Conservation (phyloP, 2,888 invertebrate species). For the Scaptodrosophila latifasciaeformis region DNA sequence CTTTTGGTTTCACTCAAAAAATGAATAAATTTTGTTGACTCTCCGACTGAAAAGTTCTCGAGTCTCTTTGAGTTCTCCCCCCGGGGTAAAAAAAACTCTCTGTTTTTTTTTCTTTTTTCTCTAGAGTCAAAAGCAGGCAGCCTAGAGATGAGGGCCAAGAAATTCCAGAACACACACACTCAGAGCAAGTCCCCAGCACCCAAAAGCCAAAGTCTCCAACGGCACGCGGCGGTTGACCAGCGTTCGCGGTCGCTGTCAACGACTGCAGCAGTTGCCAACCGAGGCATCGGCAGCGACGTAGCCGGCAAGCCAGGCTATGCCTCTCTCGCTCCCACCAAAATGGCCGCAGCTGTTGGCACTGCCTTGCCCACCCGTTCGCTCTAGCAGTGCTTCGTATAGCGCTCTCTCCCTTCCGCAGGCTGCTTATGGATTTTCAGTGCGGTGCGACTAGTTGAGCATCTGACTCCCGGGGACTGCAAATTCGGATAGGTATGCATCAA, state of each 20-base stretch:
- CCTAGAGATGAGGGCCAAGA: too few relatives aligned
- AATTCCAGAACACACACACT: slow-evolving; percentile 44
- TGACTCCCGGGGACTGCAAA: slow-evolving; percentile 4
- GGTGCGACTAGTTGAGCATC: slow-evolving; percentile 30
- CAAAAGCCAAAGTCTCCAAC: slow-evolving; percentile 50
- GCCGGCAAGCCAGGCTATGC: slow-evolving; percentile 21
- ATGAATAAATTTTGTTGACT: background rate
- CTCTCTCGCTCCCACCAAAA: slow-evolving; percentile 68
- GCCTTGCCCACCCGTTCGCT: slow-evolving; percentile 26
- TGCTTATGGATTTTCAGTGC: background rate
- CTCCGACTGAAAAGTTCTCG: background rate
- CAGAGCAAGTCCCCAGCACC: slow-evolving; percentile 1
- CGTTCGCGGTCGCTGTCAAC: slow-evolving; percentile 25
- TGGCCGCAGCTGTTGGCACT: slow-evolving; percentile 46
- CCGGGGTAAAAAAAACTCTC: slow-evolving; percentile 4
- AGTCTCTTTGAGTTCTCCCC: slow-evolving; percentile 15
- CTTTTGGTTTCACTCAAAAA: too few relatives aligned
- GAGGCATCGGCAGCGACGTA: slow-evolving; percentile 10
- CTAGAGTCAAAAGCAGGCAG: too few relatives aligned
- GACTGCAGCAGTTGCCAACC: slow-evolving; percentile 11
- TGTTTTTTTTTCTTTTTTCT: slow-evolving; percentile 18
- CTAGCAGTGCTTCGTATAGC: background rate
- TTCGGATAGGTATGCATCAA: slow-evolving; percentile 34
- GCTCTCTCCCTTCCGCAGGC: slow-evolving; percentile 15
- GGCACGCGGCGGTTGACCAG: slow-evolving; percentile 53